A percentile compares a stretch with the other conserved stretches of the same genome.
Evolutionary conservation across 2,113 vertebrate genomes (phyloP).

Genomic region (Ovis canadensis): DNA sequence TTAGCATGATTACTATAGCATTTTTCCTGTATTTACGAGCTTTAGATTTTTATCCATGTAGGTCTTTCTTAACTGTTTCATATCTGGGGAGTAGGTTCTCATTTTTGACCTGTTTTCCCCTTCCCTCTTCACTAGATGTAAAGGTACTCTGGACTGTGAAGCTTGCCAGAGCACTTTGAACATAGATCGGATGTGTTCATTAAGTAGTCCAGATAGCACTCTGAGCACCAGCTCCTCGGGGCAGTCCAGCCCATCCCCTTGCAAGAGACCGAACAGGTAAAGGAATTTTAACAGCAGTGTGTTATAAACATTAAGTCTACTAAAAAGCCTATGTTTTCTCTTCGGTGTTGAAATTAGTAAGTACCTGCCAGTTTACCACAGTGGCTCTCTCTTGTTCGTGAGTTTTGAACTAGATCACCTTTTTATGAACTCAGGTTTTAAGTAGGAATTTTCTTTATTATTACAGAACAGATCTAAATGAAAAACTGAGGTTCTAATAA

Average conservation of each 20-base stretch:
- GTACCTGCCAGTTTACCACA: neutral
- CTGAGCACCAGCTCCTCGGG: conserved; percentile 95
- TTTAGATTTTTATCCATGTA: neutral
- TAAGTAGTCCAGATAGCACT: conserved; percentile 96
- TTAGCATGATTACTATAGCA: neutral
- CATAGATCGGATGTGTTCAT: conserved; percentile 94
- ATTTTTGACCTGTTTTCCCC: neutral
- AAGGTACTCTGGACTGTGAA: conserved; percentile 93
- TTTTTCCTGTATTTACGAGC: neutral
- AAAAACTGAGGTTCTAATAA: neutral
- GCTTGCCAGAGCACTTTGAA: conserved; percentile 96
- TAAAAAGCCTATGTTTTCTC: neutral
- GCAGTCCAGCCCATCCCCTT: conserved; percentile 92
- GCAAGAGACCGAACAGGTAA: conserved; percentile 95
- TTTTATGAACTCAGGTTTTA: conserved; percentile 13
- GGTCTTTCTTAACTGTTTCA: neutral
- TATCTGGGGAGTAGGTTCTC: neutral
- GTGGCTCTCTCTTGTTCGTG: neutral
- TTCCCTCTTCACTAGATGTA: conserved; percentile 84
- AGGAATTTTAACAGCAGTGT: neutral
- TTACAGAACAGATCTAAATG: neutral
- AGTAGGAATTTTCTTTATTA: neutral
- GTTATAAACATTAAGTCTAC: neutral
- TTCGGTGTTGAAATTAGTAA: neutral
- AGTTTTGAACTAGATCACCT: neutral